Conservation (phyloP, 2,113 vertebrate species). For the Oryzias curvinotus region DNA sequence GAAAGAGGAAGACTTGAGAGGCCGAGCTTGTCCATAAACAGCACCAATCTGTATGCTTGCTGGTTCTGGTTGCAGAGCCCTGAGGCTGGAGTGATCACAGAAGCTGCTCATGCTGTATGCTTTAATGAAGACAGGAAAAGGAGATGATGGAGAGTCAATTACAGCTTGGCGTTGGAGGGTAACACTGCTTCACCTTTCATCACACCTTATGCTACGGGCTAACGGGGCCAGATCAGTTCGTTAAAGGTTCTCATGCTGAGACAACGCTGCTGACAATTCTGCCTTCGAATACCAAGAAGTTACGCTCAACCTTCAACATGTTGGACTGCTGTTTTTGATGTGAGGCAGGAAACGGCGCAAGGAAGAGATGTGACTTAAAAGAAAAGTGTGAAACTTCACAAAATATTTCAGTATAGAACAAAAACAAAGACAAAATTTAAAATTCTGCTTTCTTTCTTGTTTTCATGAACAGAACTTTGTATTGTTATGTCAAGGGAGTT, state of each 20-base stretch:
- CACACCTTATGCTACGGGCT: constrained; percentile 61
- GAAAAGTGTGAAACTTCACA: too few relatives aligned
- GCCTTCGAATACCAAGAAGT: constrained; percentile 15
- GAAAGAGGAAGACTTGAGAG: constrained; percentile 44
- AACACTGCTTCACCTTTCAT: constrained; percentile 72
- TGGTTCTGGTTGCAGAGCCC: constrained; percentile 37
- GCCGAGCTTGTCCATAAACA: constrained; percentile 58
- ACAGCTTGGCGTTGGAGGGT: constrained; percentile 59
- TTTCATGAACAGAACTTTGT: too few relatives aligned
- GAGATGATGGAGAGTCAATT: constrained; percentile 72
- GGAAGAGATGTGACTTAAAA: too few relatives aligned
- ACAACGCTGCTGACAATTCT: constrained; percentile 26
- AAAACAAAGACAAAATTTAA: too few relatives aligned
- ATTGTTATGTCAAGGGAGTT: too few relatives aligned
- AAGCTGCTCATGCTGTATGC: constrained; percentile 60
- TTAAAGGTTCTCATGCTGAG: constrained; percentile 49
- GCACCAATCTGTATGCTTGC: constrained; percentile 33
- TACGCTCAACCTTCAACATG: too few relatives aligned
- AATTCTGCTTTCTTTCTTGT: too few relatives aligned
- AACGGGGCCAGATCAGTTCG: constrained; percentile 63
- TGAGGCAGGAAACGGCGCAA: too few relatives aligned
- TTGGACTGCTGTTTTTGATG: too few relatives aligned
- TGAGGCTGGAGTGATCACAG: constrained; percentile 49
- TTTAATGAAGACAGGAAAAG: constrained; percentile 65
- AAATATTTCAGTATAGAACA: too few relatives aligned